Evolutionary conservation across 2,113 vertebrate genomes (phyloP), one percentile per base, ranked within the genome.

Genomic region (Pseudopipra pipra): DNA sequence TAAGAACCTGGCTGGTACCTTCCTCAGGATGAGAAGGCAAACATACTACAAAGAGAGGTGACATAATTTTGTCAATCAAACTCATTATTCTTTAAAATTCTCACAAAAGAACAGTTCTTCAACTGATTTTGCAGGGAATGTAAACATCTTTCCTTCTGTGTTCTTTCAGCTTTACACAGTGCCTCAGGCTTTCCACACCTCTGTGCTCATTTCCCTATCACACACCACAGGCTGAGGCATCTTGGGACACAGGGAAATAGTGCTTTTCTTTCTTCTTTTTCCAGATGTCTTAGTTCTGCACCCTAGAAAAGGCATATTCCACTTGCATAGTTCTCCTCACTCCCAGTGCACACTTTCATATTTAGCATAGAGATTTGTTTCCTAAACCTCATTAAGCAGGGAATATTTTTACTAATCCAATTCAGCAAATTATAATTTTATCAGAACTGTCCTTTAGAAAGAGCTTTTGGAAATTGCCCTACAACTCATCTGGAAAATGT

Each of bases 231-330:
- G 39, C 44, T 70, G 77, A 73, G 73, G 63, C 87, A 89, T 49
- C 16, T 58, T 28, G 1, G n/a, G 59, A 73, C 49, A 76, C 24
- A 55, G 21, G 25, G 33, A 47, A 86, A 76, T 11, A 16, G 22
- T 37, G 37, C 15, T 94, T 94, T 77, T 87, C 84, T 83, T 83
- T 66, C 31, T 80, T 87, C 41, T 87, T 91, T 89, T 70, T 74
- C 41, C 81, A 77, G 63, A n/a, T 46, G 14, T 77, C 77, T 81
- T 58, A 37, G 31, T 46, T 67, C 25, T 44, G 74, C 74, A 63
- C 17, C 20, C 63, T 73, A 49, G n/a, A 85, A 78, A 62, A 76
- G 33, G 8, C 35, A 35, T 12, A 35, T 59, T 58, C 33, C 33
- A 39, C 59, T 79, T 72, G 33, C 39, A 41, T 11, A 21, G 20